Conservation (phyloP, 2,113 vertebrate species). For the Chascanopsetta lugubris region DNA sequence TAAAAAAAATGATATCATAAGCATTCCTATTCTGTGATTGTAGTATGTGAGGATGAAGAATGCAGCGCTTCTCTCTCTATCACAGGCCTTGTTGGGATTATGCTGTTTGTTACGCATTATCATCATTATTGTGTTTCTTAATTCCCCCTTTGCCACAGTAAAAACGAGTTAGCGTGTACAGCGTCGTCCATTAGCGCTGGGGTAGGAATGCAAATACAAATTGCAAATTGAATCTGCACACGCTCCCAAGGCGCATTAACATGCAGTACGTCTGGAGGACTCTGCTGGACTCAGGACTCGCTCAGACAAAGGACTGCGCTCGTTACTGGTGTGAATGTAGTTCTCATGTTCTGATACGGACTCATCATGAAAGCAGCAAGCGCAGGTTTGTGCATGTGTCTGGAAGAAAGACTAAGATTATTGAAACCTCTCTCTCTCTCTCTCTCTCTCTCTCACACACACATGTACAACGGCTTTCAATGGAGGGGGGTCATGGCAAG, state of each 20-base stretch:
- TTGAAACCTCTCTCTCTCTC: too few species aligned
- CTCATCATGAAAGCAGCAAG: neutral
- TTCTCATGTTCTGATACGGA: neutral
- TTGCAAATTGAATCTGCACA: slow-evolving; percentile 49
- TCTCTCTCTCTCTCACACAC: too few species aligned
- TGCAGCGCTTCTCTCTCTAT: too few species aligned
- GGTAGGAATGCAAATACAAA: slow-evolving; percentile 54
- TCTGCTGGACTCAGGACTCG: slow-evolving; percentile 32
- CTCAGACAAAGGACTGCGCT: neutral
- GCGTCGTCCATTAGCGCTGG: slow-evolving; percentile 30
- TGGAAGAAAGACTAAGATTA: neutral
- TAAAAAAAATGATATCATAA: too few species aligned
- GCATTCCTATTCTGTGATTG: too few species aligned
- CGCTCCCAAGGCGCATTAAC: slow-evolving; percentile 30
- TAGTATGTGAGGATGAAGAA: too few species aligned
- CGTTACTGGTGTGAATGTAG: slow-evolving; percentile 7
- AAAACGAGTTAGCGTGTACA: slow-evolving; percentile 28
- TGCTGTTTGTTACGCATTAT: slow-evolving; percentile 23
- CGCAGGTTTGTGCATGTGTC: neutral
- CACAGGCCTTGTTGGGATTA: slow-evolving; percentile 11
- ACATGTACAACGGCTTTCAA: too few species aligned
- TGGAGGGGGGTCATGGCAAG: too few species aligned
- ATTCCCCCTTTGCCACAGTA: slow-evolving; percentile 13
- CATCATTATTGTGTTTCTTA: too few species aligned
- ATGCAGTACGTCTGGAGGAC: slow-evolving; percentile 10